Percentiles rank a stretch among this genome's conserved stretches.
These are phyloP conservation scores for Muschampia plurimacula DNA, from an alignment of 2,888 invertebrate species.

Conservation along the genomic window DNA sequence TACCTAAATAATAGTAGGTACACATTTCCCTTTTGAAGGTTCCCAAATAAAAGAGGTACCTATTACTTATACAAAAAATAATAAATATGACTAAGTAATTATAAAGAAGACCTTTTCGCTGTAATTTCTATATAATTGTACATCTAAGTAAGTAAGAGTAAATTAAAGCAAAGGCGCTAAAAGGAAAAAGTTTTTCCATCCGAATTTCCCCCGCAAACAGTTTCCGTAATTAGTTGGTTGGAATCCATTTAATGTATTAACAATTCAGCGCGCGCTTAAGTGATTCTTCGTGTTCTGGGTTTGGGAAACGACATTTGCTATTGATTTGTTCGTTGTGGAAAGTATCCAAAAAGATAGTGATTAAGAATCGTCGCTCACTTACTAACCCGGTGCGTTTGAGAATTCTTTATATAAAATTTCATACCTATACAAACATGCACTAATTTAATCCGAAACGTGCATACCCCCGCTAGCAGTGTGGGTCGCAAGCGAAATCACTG, in stretches of 20 bases:
- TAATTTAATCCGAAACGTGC: too few species aligned
- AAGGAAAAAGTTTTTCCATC: constrained; percentile 13
- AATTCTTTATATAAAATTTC: too few species aligned
- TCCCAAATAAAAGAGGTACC: neutral
- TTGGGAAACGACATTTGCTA: neutral
- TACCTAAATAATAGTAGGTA: too few species aligned
- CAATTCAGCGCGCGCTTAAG: constrained; percentile 30
- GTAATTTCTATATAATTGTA: too few species aligned
- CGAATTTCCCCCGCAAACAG: constrained; percentile 21
- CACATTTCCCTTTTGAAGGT: too few species aligned
- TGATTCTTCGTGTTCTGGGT: constrained; percentile 35
- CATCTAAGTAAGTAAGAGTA: neutral
- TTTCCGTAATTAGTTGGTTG: constrained; percentile 33
- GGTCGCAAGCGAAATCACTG: too few species aligned
- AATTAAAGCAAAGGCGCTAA: constrained; percentile 13
- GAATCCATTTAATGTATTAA: constrained; percentile 38
- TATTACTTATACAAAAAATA: neutral
- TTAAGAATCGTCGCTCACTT: neutral
- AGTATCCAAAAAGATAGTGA: neutral
- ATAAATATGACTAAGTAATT: too few species aligned
- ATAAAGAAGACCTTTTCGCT: too few species aligned
- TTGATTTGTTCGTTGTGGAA: constrained; percentile 25
- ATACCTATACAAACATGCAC: too few species aligned
- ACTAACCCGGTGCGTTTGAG: too few species aligned
- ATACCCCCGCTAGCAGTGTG: too few species aligned